Evolutionary conservation across 2,113 vertebrate genomes (phyloP).

Genomic region (Prionailurus bengalensis): DNA sequence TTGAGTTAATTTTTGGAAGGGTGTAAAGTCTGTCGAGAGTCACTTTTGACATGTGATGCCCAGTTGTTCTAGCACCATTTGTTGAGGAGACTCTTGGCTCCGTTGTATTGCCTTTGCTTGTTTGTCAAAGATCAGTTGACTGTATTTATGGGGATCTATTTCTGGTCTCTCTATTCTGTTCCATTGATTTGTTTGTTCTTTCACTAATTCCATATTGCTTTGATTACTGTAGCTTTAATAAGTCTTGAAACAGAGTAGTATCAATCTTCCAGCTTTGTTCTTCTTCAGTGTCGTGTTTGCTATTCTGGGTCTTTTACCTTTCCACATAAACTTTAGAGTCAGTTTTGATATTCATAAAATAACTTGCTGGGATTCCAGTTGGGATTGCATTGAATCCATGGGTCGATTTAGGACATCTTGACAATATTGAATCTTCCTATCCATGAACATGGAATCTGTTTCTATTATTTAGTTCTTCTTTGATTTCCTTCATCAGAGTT

Average conservation of each 20-base stretch:
- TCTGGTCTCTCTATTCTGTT: background rate
- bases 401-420: background rate
- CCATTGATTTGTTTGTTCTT: background rate
- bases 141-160: background rate
- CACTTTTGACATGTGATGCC: background rate
- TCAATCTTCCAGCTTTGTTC: background rate
- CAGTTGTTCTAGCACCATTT: background rate
- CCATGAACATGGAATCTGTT: background rate
- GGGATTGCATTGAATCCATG: background rate
- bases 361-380: background rate
- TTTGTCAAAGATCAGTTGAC: background rate
- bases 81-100: background rate
- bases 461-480: background rate
- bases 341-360: background rate
- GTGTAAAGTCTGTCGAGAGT: background rate
- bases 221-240: background rate
- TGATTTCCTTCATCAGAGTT: background rate
- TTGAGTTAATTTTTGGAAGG: constrained; percentile 8
- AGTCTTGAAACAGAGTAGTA: background rate
- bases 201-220: background rate
- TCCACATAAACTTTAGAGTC: background rate
- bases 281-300: background rate
- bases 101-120: background rate
- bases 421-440: background rate
- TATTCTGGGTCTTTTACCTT: background rate